phyloP scores from a whole-genome alignment of 2,888 invertebrate genomes.

The Helobdella robusta region DNA sequence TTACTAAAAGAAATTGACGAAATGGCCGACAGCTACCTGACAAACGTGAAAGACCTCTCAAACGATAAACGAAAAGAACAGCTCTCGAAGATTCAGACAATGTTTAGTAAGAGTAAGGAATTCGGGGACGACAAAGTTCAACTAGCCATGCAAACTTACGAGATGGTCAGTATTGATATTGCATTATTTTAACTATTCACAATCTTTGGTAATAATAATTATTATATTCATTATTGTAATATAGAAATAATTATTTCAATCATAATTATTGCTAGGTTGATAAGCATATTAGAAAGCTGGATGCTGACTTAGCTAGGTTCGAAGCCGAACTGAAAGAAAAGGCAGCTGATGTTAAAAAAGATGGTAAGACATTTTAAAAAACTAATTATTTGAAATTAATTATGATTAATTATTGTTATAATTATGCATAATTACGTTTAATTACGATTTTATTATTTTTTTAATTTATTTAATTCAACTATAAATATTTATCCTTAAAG shows the following conservation, averaged over 20 bases:
- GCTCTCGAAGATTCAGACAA: slow-evolving; percentile 65
- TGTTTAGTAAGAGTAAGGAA: slow-evolving; percentile 86
- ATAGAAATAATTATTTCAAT: neutral
- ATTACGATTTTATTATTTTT: too few species aligned
- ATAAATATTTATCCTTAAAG: too few species aligned
- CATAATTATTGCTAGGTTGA: slow-evolving; percentile 61
- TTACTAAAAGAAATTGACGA: slow-evolving; percentile 77
- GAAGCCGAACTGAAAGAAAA: slow-evolving; percentile 95
- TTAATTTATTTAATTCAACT: too few species aligned
- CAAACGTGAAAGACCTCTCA: slow-evolving; percentile 62
- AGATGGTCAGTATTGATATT: slow-evolving; percentile 56
- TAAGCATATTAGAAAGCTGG: slow-evolving; percentile 87
- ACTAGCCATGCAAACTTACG: slow-evolving; percentile 93
- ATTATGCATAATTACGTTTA: too few species aligned
- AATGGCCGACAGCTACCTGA: slow-evolving; percentile 70
- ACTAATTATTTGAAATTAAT: too few species aligned
- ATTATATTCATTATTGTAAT: neutral
- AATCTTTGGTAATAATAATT: neutral
- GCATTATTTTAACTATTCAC: neutral
- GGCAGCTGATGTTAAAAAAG: slow-evolving; percentile 53
- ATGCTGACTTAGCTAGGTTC: slow-evolving; percentile 82
- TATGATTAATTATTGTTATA: too few species aligned
- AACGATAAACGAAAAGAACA: slow-evolving; percentile 73
- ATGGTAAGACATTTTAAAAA: too few species aligned
- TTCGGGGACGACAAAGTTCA: slow-evolving; percentile 95